Evolutionary conservation across 1,140 invertebrate species (phyloP).

Genomic region (fruit fly (Drosophila melanogaster)): DNA sequence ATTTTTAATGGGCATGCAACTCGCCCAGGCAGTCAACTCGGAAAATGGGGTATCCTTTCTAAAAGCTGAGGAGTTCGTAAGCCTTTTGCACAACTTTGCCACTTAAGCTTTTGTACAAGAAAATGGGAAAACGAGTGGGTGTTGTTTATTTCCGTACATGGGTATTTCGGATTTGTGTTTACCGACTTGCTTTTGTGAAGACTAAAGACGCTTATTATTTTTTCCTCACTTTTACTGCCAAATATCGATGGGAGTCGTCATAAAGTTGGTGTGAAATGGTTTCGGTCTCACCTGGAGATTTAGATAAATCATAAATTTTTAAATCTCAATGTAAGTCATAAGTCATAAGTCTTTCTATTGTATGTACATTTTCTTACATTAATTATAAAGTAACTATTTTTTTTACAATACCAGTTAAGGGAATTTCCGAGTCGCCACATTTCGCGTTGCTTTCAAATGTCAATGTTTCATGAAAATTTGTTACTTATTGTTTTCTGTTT

Average conservation of each 20-base stretch:
- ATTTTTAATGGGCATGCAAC: constrained; percentile 81
- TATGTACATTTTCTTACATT: not conserved
- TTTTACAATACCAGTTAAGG: not conserved
- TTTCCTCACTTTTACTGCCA: not conserved
- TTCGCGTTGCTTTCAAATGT: not conserved
- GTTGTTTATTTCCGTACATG: constrained; percentile 7
- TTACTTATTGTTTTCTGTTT: constrained; percentile 53
- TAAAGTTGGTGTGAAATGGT: not conserved
- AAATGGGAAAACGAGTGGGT: constrained; percentile 45
- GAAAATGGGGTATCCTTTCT: constrained; percentile 13
- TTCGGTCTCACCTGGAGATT: not conserved
- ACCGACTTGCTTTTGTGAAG: constrained; percentile 40
- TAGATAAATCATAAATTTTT: not conserved
- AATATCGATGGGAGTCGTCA: no score
- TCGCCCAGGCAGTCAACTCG: constrained; percentile 29
- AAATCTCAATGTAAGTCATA: no score
- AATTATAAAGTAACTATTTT: not conserved
- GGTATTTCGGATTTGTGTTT: constrained; percentile 39
- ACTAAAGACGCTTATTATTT: constrained; percentile 66
- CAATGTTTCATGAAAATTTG: constrained; percentile 57
- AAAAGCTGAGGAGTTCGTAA: constrained; percentile 66
- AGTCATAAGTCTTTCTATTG: no score
- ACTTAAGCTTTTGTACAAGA: constrained; percentile 77
- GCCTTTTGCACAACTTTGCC: constrained; percentile 80
- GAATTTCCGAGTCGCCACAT: constrained; percentile 1